Evolutionary conservation across 2,797 vertebrate genomes (phyloP), one percentile per base, ranked within the genome.

Genomic region (Anas flavirostris): DNA sequence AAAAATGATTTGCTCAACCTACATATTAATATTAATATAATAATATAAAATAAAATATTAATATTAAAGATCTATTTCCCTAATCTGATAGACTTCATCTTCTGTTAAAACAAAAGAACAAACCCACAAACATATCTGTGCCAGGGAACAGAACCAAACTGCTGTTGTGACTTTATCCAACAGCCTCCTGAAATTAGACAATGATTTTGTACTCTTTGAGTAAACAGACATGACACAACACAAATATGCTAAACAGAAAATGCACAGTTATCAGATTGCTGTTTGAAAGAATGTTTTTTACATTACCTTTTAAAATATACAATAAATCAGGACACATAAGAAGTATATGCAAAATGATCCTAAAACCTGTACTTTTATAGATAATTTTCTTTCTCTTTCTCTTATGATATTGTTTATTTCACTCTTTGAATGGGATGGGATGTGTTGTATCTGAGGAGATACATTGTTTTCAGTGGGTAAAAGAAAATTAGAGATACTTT

Each of bases 61-160:
- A 31, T 78, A 80, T 90, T 70, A 85, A 31, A 90, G 12, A 72
- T 86, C 19, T 52, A 88, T 91, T 96, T 95, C 56, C 95, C 25
- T 75, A 70, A 73, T 70, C 76, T 80, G 15, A 60, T 50, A 83
- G 5, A 26, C 21, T 79, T 73, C 43, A 19, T 11, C 39, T 84
- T 85, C 55, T 19, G 23, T 60, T 62, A 39, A 12, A 62, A 28
- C 26, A 62, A 62, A 17, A 60, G 25, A 39, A 18, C 5, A 28
- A 39, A 62, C 26, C 37, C 60, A 25, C 16, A 52, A 59, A 73
- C 67, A 50, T 37, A 53, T 23, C 15, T 82, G 6, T 92, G 31
- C 10, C 66, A 93, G 22, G 67, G 67, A 16, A 52, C 18, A 53
- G 43, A 59, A 67, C 15, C 72, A 67, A 72, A 90, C 39, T 75